Base-by-base conservation (phyloP, 2,797 vertebrate genomes). In the Helostoma temminkii region DNA sequence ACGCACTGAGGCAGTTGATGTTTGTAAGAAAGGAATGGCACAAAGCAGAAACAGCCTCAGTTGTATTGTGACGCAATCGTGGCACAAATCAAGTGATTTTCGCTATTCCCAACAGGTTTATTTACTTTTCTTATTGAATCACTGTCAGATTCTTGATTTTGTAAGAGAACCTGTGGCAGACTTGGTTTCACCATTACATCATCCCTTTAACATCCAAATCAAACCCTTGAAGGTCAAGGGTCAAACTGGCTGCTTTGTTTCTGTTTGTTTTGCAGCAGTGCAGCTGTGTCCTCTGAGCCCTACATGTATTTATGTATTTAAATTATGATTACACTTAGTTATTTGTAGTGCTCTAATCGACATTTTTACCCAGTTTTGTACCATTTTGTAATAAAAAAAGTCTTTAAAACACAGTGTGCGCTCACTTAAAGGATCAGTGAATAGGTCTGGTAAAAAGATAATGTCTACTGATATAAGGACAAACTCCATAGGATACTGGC, bases 231-330 rank as follows among this genome's bases (percentile, higher is more conserved):
- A 55, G 66, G 78, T 81, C 62, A 72, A 72, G 80, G 76, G 75
- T 82, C 62, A 81, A 74, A 66, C 22, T 58, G 53, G 66, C 52
- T 71, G 65, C 66, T 71, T 72, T 77, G 61, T 81, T 78, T 83
- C 74, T 43, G 43, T 84, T 76, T 75, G 71, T 85, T 88, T 76
- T 68, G 36, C 53, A 79, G 86, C 66, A 66, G 71, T 81, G 85
- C 88, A 88, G 87, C 81, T 85, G 78, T 83, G 78, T 79, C 71
- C 74, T 68, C 58, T 36, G 45, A 57, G 70, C 60, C 57, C 58
- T 67, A 14, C 21, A 66, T 88, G 76, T 89, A 89, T 91, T 91
- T 93, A 92, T 93, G 71, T 90, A 88, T 92, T 91, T 93, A 93
- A 93, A 60, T 93, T 92, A 92, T 90, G 84, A 82, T 82, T 82